Evolutionary conservation across 2,113 vertebrate species (phyloP), one percentile per base, ranked within the genome.

Genomic region (Pseudolaguvia tuberculata): DNA sequence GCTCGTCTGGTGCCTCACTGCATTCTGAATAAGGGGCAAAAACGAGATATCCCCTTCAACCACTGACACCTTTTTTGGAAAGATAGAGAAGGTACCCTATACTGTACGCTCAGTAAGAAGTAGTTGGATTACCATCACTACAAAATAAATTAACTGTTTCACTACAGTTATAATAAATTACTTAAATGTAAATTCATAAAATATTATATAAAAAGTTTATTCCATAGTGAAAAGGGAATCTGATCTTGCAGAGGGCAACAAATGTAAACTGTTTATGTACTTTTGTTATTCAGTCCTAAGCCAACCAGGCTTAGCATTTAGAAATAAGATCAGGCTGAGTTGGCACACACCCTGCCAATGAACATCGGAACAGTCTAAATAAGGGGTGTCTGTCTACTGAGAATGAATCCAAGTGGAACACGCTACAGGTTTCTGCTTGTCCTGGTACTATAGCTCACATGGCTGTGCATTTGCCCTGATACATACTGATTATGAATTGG

Each of bases 31-130:
- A 85, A 85, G 68, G 70, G 76, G 80, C 70, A 78, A 69, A 81
- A 81, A 73, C 47, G 76, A 86, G 84, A 83, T 69, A 68, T 78
- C 80, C 81, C 79, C 78, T 75, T 82, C 72, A 70, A 77, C 67
- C 7, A 15, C 45, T 3, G 70, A 85, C 84, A 20, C 88, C 89
- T 90, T 90, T 89, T 91, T 91, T 89, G 87, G 88, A 83, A 83
- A 86, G 73, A 48, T 74, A 20, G 25, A 61, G 71, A 73, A 72
- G 27, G 51, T 35, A 45, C 35, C 39, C 42, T 21, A 57, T 66
- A 50, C 57, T 39, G 75, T 72, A 69, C 55, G 57, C 69, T 63
- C 59, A 56, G 55, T 47, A 15, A 55, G 51, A 76, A 75, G 53
- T 50, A 29, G 58, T 77, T 70, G 51, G 55, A 67, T 56, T 31